Conservation (phyloP, 2,888 invertebrate species). For the Conops quadrifasciatus region DNA sequence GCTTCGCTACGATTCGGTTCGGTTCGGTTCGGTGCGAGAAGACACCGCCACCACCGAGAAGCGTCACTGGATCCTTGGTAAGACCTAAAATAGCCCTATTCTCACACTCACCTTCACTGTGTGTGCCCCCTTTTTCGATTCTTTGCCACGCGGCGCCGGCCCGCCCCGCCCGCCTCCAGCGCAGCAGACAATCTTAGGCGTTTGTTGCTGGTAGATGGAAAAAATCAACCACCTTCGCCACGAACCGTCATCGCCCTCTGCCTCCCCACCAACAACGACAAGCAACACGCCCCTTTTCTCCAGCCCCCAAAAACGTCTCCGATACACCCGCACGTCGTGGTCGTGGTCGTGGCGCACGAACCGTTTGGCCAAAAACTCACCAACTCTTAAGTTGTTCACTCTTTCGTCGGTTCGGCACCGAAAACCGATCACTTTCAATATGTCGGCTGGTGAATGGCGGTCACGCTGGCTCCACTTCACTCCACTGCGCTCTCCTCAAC, state of each 20-base stretch:
- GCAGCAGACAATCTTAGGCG: background rate
- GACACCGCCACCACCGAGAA: background rate
- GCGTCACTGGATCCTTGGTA: background rate
- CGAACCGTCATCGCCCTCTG: background rate
- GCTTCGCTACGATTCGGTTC: slow-evolving; percentile 17
- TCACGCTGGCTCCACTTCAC: slow-evolving; percentile 39
- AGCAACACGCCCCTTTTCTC: slow-evolving; percentile 1
- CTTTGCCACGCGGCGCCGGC: background rate
- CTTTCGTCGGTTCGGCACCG: slow-evolving; percentile 33
- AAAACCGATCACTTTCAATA: slow-evolving; percentile 39
- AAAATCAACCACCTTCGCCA: slow-evolving; percentile 25
- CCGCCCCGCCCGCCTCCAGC: background rate
- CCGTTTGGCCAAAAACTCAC: slow-evolving; percentile 22
- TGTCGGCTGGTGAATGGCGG: slow-evolving; percentile 3
- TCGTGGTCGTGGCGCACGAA: slow-evolving; percentile 29
- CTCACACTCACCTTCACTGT: background rate
- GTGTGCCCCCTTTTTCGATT: no score
- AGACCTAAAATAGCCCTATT: background rate
- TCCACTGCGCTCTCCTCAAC: slow-evolving; percentile 21
- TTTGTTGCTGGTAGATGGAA: background rate
- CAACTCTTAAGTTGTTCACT: slow-evolving; percentile 37
- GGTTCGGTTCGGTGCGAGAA: background rate
- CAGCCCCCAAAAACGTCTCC: no score
- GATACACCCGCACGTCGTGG: slow-evolving; percentile 10
- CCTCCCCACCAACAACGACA: background rate